Evolutionary conservation across 2,113 vertebrate species (phyloP).

Genomic region (Archocentrus centrarchus): DNA sequence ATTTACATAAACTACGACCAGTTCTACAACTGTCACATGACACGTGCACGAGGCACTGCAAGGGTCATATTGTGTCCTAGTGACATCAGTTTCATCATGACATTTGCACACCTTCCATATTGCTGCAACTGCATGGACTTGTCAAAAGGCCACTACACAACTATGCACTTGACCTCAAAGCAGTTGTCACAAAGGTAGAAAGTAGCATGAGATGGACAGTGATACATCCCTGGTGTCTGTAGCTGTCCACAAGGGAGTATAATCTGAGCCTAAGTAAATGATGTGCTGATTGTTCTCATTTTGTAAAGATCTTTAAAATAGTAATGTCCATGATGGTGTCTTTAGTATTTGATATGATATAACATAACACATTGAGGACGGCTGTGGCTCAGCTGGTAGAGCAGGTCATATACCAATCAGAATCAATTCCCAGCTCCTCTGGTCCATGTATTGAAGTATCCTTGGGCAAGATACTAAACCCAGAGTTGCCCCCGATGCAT

Average conservation of each 20-base stretch:
- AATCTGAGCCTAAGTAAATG: not conserved
- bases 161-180: not conserved
- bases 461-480: too few relatives aligned
- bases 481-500: too few relatives aligned
- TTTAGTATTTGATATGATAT: not conserved
- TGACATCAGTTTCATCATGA: fast-evolving
- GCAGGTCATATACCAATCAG: too few relatives aligned
- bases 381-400: too few relatives aligned
- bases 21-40: not conserved
- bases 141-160: not conserved
- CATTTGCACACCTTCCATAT: not conserved
- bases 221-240: not conserved
- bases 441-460: too few relatives aligned
- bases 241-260: not conserved
- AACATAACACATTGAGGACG: too few relatives aligned
- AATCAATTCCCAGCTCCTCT: too few relatives aligned
- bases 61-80: not conserved
- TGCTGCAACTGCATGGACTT: not conserved
- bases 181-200: not conserved
- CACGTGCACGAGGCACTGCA: too few relatives aligned
- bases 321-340: not conserved
- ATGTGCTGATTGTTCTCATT: too few relatives aligned
- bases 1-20: not conserved
- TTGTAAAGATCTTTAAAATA: too few relatives aligned
- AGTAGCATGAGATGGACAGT: not conserved